Evolutionary conservation across 2,888 invertebrate genomes (phyloP), one percentile per base, ranked within the genome.

Genomic region (Himalopsyche anomala): DNA sequence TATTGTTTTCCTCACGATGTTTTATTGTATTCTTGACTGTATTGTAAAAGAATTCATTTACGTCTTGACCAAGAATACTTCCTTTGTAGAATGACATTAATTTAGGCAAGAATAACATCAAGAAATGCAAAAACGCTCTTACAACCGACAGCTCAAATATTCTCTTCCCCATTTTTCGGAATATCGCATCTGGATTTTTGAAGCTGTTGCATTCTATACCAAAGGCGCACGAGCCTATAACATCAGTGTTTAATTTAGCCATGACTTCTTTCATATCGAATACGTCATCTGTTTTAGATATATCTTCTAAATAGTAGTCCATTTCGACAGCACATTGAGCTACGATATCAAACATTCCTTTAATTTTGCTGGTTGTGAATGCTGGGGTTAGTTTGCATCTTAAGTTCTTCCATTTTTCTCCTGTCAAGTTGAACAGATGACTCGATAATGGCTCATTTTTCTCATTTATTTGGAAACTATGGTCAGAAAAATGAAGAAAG

Each of bases 401-500:
- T 15, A 87, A 45, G 3, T 82, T 87, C 81, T 84, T 87, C 86
- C 86, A 87, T 11, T 81, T 69, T 42, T 84, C 82, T 17, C 87
- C 86, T 6, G 82, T 80, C 5, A 79, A 36, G 36, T 82, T 86
- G 54, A 87, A 87, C 56, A 87, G 56, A 56, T 87, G 84, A 0
- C 38, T 80, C 0, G 83, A 54, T 4, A 87, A 38, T 4, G 87
- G 87, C 5, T 89, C 88, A 4, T 90, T 90, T 85, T 91, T 91
- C 28, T 89, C 84, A 54, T 88, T 90, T 19, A 91, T 86, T 4
- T 90, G 90, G 0, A 91, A 90, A 87, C 91, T 90, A 81, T 95
- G 94, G 89, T 95, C 95, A 90, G 94, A 93, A 89, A 96, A 96
- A 90, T 94, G 91, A 17, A 92, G 92, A 89, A 95, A 96, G 90